A percentile compares a stretch with the other conserved stretches of the same genome.
These are phyloP conservation scores for Hypothenemus hampei DNA, from an alignment of 1,140 invertebrate species.

Conservation along the genomic window DNA sequence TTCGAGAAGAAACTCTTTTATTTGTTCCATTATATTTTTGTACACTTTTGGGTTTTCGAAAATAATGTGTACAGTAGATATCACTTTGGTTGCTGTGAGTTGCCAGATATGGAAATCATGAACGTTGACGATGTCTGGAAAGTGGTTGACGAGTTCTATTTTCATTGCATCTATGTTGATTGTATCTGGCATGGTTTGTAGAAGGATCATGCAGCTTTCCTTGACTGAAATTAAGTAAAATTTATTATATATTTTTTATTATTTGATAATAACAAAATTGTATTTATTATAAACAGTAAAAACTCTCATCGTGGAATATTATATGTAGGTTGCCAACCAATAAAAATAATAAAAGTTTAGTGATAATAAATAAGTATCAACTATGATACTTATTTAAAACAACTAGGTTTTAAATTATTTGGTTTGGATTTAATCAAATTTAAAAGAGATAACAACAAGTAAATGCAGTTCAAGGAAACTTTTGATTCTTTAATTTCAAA, in stretches of 20 bases:
- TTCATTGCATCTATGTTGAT: conserved; percentile 68
- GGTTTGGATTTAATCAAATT: too few relatives aligned
- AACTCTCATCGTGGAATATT: too few relatives aligned
- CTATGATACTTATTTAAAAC: too few relatives aligned
- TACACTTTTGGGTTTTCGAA: conserved; percentile 64
- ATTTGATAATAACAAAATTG: conserved; percentile 25
- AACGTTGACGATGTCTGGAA: conserved; percentile 73
- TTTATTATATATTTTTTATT: too few relatives aligned
- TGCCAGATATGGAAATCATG: conserved; percentile 83
- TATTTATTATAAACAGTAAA: too few relatives aligned
- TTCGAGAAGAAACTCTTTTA: conserved; percentile 63
- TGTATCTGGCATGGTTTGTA: conserved; percentile 76
- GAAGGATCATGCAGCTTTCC: conserved; percentile 69
- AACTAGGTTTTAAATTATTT: too few relatives aligned
- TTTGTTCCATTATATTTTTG: conserved; percentile 55
- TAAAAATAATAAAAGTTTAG: too few relatives aligned
- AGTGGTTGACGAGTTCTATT: conserved; percentile 58
- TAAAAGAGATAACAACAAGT: too few relatives aligned
- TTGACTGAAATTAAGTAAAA: conserved; percentile 56
- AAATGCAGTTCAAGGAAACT: too few relatives aligned
- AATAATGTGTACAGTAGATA: conserved; percentile 70
- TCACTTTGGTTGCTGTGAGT: conserved; percentile 62
- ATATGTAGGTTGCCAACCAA: too few relatives aligned
- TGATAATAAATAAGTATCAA: too few relatives aligned
- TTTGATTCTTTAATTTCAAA: too few relatives aligned